Conservation (phyloP, 2,888 invertebrate species). For the Drosophila nigricruria region DNA sequence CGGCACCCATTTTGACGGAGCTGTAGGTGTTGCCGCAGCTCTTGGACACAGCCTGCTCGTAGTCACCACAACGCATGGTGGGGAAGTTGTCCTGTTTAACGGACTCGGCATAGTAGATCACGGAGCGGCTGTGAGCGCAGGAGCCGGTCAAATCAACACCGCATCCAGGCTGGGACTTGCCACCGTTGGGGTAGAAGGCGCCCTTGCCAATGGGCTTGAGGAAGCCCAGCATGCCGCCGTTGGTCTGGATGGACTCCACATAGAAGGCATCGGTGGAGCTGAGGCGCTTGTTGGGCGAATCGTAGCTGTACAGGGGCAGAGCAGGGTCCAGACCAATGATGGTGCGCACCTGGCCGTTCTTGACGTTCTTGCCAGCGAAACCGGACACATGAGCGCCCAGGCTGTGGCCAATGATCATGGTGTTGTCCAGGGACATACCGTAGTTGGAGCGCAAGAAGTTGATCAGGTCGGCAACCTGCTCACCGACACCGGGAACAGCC, state of each 20-base stretch:
- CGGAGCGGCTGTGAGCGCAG: constrained; percentile 86
- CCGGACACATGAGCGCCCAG: constrained; percentile 88
- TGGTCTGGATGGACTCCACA: constrained; percentile 83
- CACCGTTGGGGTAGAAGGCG: constrained; percentile 87
- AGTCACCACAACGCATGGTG: constrained; percentile 65
- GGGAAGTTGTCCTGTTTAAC: constrained; percentile 75
- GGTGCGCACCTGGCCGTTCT: constrained; percentile 87
- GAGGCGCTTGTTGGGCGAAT: constrained; percentile 70
- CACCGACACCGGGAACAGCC: constrained; percentile 75
- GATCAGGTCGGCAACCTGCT: constrained; percentile 75
- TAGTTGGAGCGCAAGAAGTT: constrained; percentile 85
- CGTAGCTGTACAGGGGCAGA: constrained; percentile 74
- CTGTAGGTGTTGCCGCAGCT: constrained; percentile 73
- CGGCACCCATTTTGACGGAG: constrained; percentile 76
- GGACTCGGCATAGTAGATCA: constrained; percentile 85
- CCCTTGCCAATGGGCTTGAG: constrained; percentile 84
- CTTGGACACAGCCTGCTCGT: constrained; percentile 78
- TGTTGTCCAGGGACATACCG: constrained; percentile 85
- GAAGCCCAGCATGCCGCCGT: constrained; percentile 79
- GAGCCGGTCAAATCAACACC: constrained; percentile 82
- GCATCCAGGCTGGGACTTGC: constrained; percentile 87
- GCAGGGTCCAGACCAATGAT: constrained; percentile 86
- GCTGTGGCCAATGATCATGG: constrained; percentile 87
- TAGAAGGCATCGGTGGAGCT: constrained; percentile 77
- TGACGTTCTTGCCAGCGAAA: constrained; percentile 87